Conservation (phyloP, 2,888 invertebrate species). For the Crocallis elinguaria region DNA sequence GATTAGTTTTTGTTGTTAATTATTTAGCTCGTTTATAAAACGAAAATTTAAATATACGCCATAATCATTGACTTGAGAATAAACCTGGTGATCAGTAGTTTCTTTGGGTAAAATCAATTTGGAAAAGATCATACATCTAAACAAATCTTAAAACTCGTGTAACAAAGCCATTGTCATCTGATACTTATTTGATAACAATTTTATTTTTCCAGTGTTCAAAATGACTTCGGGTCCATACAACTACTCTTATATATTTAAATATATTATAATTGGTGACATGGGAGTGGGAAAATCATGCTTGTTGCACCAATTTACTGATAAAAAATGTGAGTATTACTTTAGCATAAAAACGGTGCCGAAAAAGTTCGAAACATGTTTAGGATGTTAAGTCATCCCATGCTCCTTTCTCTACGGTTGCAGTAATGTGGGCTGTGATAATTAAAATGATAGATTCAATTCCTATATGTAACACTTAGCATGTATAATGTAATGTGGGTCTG, state of each 20-base stretch:
- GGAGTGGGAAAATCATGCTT: conserved; percentile 99
- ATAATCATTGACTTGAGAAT: background rate
- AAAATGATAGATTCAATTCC: too few relatives aligned
- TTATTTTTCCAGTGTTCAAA: conserved; percentile 55
- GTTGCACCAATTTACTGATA: conserved; percentile 99
- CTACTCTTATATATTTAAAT: conserved; percentile 99
- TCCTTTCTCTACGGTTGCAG: too few relatives aligned
- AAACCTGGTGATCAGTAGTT: background rate
- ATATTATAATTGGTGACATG: conserved; percentile 99
- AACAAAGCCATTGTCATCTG: conserved; percentile 20
- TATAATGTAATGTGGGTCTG: too few relatives aligned
- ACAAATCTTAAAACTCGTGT: background rate
- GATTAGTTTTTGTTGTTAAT: conserved; percentile 5
- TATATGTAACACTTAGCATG: too few relatives aligned
- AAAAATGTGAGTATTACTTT: conserved; percentile 97
- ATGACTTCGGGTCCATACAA: conserved; percentile 99
- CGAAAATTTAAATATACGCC: background rate
- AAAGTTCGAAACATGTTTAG: background rate
- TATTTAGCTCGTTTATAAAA: background rate
- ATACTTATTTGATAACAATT: background rate
- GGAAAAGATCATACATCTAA: background rate
- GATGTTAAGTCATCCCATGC: too few relatives aligned
- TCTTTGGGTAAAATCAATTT: background rate
- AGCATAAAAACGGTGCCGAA: background rate
- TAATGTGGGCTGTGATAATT: too few relatives aligned